Base-by-base conservation (phyloP, 2,888 invertebrate species). In the Anodontia alba region DNA sequence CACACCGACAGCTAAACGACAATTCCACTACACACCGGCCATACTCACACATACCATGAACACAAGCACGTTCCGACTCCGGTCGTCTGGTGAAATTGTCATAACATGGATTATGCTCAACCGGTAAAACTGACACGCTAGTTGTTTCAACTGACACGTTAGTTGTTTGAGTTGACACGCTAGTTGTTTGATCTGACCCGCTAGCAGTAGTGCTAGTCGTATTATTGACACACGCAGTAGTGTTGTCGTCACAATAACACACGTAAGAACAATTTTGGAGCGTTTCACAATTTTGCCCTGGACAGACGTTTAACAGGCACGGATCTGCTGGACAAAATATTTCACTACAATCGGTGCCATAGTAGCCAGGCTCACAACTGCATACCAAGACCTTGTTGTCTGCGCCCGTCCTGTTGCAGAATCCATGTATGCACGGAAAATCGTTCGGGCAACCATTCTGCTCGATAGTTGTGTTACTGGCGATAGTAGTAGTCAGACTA, bases 291-390 rank as follows among this genome's bases (percentile, higher is more conserved):
- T 36, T 36, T n/a, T 51, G 17, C 1, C 73, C 73, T 12, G 26
- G 20, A 17, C 62, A 62, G 31, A 10, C 33, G 20, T 33, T 57
- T 12, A 29, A 33, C 10, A 49, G 38, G 54, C 77, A 77, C 26
- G 31, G 23, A 29, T 62, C 33, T 23, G 54, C 17, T 7, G 29
- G 31, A 38, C 77, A 77, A 10, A 26, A 23, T 5, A 31, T 33
- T 8, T 77, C 77, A 43, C 17, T 33, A 20, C 77, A 77, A 0
- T 10, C 29, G 1, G 49, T 26, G 7, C 73, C 77, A 2, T 26
- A n/a, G 51, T 51, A 77, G 8, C 77, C 77, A 2, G 3, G n/a
- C 5, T 73, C 67, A 54, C 77, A 77, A 0, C 36, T 29, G 67
- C 77, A 77, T 1, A 7, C 23, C 5, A 31, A 38, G 7, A 38